A percentile compares a stretch with the other conserved stretches of the same genome.
Conservation (phyloP, 2,888 invertebrate species). For the Gastracanthus pulcherrimus region DNA sequence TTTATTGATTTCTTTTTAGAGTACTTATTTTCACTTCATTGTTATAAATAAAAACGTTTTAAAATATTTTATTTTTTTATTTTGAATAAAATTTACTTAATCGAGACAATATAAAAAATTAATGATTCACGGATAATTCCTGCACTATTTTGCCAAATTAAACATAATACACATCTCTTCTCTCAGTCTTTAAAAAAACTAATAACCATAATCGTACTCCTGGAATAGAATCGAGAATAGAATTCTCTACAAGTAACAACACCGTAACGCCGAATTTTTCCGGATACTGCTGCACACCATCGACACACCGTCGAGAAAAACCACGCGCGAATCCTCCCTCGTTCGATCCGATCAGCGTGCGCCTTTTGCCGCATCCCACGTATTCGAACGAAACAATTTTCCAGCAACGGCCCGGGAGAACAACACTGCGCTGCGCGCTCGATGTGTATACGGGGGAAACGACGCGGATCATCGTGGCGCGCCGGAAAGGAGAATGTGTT, state of each 20-base stretch:
- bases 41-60: too few relatives aligned
- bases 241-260: neutral
- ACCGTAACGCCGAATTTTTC: neutral
- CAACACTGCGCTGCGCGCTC: neutral
- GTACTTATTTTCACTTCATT: too few relatives aligned
- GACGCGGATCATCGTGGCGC: neutral
- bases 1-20: too few relatives aligned
- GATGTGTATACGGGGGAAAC: neutral
- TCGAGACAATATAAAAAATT: too few relatives aligned
- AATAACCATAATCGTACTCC: too few relatives aligned
- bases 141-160: too few relatives aligned
- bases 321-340: too few relatives aligned
- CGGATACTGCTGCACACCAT: neutral
- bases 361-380: neutral
- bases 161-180: too few relatives aligned
- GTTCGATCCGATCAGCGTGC: neutral
- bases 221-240: neutral
- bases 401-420: neutral
- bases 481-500: neutral
- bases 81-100: too few relatives aligned
- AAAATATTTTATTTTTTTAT: too few relatives aligned
- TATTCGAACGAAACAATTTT: constrained; percentile 5
- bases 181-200: too few relatives aligned
- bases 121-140: too few relatives aligned
- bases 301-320: neutral